Evolutionary conservation across 2,113 vertebrate species (phyloP).

Genomic region (Myrmecobius fasciatus): DNA sequence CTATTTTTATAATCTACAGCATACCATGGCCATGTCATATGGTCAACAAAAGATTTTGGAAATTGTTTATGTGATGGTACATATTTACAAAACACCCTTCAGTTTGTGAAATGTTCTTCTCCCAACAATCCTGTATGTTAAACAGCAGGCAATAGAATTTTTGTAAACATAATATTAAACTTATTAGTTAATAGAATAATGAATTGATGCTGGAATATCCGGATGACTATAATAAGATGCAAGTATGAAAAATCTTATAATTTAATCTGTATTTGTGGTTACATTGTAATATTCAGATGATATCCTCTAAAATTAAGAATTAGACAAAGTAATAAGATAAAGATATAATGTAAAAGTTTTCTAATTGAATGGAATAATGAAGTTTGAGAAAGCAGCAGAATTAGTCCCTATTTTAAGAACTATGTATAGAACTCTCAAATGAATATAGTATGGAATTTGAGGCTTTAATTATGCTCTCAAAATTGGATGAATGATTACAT

Average conservation of each 20-base stretch:
- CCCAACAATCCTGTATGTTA: background rate
- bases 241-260: background rate
- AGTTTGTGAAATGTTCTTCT: background rate
- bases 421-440: background rate
- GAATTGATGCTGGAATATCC: background rate
- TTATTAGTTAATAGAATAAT: background rate
- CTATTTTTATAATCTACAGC: background rate
- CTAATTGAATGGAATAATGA: background rate
- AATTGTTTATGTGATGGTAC: background rate
- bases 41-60: background rate
- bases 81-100: background rate
- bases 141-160: background rate
- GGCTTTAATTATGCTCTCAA: background rate
- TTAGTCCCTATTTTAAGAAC: background rate
- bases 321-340: background rate
- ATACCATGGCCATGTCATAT: background rate
- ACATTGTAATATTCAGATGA: background rate
- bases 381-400: background rate
- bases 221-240: background rate
- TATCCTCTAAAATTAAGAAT: background rate
- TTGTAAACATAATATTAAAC: background rate
- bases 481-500: background rate
- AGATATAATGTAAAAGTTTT: background rate
- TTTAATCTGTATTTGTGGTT: background rate
- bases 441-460: background rate